Percentiles rank a stretch among this genome's conserved stretches.
Conservation (phyloP, 2,888 invertebrate genomes). For the Rhamnusium bicolor region DNA sequence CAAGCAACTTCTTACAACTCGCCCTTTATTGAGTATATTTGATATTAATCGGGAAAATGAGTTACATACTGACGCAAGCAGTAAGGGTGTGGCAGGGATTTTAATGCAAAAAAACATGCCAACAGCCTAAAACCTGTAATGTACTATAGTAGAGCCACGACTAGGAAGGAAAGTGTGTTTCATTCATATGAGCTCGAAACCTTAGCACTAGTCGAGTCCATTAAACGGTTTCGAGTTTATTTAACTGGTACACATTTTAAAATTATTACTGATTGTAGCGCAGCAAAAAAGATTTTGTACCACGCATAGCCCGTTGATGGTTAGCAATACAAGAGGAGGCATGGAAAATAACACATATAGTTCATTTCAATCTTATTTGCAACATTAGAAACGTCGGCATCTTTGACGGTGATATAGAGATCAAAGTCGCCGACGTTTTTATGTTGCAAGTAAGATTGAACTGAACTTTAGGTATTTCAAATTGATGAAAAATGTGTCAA, state of each 20-base stretch:
- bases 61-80: too few relatives aligned
- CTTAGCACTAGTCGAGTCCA: conserved; percentile 58
- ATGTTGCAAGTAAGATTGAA: too few relatives aligned
- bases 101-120: conserved; percentile 33
- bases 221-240: conserved; percentile 45
- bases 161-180: conserved; percentile 32
- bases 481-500: too few relatives aligned
- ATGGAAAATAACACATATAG: too few relatives aligned
- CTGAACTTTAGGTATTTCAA: too few relatives aligned
- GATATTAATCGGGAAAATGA: conserved; percentile 22
- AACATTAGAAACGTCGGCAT: too few relatives aligned
- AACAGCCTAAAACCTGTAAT: conserved; percentile 32
- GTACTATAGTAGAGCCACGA: conserved; percentile 43
- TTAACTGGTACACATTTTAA: conserved; percentile 45
- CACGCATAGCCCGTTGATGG: conserved; percentile 9
- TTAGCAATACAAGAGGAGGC: too few relatives aligned
- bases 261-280: conserved; percentile 50
- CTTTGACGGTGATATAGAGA: too few relatives aligned
- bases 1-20: conserved; percentile 38
- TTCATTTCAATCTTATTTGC: too few relatives aligned
- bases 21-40: conserved; percentile 46
- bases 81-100: conserved; percentile 28
- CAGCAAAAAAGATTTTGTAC: conserved; percentile 49
- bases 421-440: too few relatives aligned
- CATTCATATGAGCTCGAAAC: conserved; percentile 40